Percentiles rank a stretch among this genome's conserved stretches.
Conservation (phyloP, 1,140 invertebrate genomes). For the Cyclargus thomasi region DNA sequence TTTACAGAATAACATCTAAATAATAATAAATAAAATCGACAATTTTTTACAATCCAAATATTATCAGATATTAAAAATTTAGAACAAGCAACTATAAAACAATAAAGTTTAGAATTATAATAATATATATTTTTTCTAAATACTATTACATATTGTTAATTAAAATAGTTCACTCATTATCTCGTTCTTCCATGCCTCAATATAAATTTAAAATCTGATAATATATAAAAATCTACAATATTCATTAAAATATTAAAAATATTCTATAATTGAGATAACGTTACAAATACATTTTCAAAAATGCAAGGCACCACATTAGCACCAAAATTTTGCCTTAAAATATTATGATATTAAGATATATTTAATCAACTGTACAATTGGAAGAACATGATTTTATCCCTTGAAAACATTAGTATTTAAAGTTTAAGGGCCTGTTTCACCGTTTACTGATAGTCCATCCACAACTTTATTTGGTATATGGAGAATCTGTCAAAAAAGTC, state of each 20-base stretch:
- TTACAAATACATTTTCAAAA: slow-evolving; percentile 1
- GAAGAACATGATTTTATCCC: background rate
- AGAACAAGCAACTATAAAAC: background rate
- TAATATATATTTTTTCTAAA: background rate
- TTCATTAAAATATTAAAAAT: background rate
- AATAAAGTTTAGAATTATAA: background rate
- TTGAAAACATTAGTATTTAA: background rate
- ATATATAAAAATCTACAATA: background rate
- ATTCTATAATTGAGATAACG: background rate
- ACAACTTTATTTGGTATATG: too few species aligned
- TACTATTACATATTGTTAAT: background rate
- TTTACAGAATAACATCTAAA: slow-evolving; percentile 5
- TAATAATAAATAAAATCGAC: background rate
- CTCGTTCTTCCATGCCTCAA: background rate
- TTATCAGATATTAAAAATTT: background rate
- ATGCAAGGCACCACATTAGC: slow-evolving; percentile 6
- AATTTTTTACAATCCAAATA: background rate
- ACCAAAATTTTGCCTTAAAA: slow-evolving; percentile 1
- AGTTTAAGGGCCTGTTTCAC: too few species aligned
- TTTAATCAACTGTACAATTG: background rate
- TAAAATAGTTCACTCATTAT: background rate
- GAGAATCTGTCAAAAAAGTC: too few species aligned
- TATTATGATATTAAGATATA: background rate
- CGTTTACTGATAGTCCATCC: too few species aligned
- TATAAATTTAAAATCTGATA: background rate